phyloP scores from a whole-genome alignment of 2,797 vertebrate species.

The Dromococcyx pavoninus region DNA sequence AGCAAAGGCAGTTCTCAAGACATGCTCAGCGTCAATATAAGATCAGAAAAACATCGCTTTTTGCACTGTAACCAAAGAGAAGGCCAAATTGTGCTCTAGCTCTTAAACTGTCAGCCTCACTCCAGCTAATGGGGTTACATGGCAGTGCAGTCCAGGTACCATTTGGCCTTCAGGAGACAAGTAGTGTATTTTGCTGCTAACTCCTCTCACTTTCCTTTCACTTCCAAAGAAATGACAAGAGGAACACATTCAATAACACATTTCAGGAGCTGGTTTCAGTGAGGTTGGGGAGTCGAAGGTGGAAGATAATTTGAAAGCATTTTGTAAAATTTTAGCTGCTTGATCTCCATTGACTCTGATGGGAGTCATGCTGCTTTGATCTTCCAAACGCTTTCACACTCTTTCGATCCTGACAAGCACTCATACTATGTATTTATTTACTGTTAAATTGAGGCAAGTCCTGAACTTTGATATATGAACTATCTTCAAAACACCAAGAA shows the following conservation, averaged over 20 bases:
- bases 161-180: background rate
- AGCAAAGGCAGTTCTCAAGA: background rate
- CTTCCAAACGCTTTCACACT: background rate
- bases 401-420: background rate
- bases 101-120: background rate
- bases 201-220: background rate
- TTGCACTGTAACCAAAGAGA: background rate
- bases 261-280: background rate
- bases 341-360: conserved; percentile 9
- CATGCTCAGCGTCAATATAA: background rate
- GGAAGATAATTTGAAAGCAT: conserved; percentile 11
- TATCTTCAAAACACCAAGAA: background rate
- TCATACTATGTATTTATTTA: background rate
- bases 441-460: background rate
- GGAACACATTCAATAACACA: background rate
- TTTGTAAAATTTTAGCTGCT: conserved; percentile 43
- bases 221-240: background rate
- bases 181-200: background rate
- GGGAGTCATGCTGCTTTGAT: conserved; percentile 32
- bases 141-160: background rate
- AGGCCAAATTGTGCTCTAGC: background rate
- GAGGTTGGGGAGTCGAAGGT: background rate
- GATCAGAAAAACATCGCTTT: background rate
- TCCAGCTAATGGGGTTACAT: background rate
- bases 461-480: background rate